A percentile compares a stretch with the other conserved stretches of the same genome.
These are phyloP conservation scores for Laterallus jamaicensis DNA, from an alignment of 2,113 vertebrate species.

Conservation along the genomic window DNA sequence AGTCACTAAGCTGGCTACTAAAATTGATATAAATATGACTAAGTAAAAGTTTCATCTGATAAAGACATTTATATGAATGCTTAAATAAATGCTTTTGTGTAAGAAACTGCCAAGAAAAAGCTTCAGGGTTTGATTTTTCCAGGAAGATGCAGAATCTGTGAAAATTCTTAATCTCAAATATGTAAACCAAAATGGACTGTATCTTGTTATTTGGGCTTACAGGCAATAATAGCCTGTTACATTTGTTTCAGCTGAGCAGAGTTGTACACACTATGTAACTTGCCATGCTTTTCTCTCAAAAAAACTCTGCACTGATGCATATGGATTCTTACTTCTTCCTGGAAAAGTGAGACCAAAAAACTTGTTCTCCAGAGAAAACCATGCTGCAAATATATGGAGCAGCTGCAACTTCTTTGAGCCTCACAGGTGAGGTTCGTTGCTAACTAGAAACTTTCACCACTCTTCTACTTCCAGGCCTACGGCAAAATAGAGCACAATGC, in stretches of 20 bases:
- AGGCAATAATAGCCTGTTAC: slow-evolving; percentile 25
- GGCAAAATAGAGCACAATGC: neutral
- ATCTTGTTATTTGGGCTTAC: slow-evolving; percentile 39
- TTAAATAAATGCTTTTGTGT: slow-evolving; percentile 56
- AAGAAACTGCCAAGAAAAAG: slow-evolving; percentile 33
- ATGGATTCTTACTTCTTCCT: slow-evolving; percentile 1
- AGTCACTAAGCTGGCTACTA: slow-evolving; percentile 62
- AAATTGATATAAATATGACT: slow-evolving; percentile 71
- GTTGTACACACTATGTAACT: neutral
- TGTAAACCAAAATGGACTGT: slow-evolving; percentile 44
- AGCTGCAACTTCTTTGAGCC: neutral
- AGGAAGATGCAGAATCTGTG: slow-evolving; percentile 32
- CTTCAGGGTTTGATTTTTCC: slow-evolving; percentile 35
- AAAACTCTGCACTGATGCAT: neutral
- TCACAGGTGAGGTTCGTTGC: neutral
- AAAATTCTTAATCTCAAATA: slow-evolving; percentile 34
- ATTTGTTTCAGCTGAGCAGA: slow-evolving; percentile 14
- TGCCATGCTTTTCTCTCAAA: neutral
- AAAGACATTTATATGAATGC: slow-evolving; percentile 48
- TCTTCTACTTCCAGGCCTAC: neutral
- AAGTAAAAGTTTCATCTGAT: slow-evolving; percentile 69
- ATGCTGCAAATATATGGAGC: neutral
- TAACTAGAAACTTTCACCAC: neutral
- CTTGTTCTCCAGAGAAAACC: neutral
- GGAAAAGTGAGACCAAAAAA: neutral